These are phyloP conservation scores for Micoletzkya japonica DNA, from an alignment of 2,888 invertebrate genomes.

Conservation along the genomic window DNA sequence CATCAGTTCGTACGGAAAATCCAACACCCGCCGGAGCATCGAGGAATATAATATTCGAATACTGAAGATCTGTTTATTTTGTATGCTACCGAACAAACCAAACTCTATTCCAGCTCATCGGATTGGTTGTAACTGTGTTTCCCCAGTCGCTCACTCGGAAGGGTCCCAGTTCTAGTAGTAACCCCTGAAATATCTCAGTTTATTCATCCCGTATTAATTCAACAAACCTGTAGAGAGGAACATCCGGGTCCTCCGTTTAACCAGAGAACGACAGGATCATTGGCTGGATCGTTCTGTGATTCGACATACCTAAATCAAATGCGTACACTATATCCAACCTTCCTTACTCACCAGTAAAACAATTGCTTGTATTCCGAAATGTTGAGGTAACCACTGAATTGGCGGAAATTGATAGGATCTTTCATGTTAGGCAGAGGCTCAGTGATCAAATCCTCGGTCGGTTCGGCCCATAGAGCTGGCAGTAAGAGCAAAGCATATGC, in stretches of 20 bases:
- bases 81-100: too few relatives aligned
- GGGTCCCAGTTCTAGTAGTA: conserved; percentile 65
- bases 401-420: conserved; percentile 59
- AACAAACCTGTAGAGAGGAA: conserved; percentile 35
- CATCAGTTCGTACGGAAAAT: conserved; percentile 65
- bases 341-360: conserved; percentile 66
- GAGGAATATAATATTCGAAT: conserved; percentile 68
- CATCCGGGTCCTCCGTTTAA: too few relatives aligned
- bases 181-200: conserved; percentile 54
- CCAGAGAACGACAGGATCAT: conserved; percentile 65
- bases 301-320: too few relatives aligned
- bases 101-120: conserved; percentile 63
- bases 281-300: conserved; percentile 62
- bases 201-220: background rate
- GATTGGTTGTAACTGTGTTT: conserved; percentile 50
- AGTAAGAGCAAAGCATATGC: conserved; percentile 1
- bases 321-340: background rate
- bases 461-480: background rate
- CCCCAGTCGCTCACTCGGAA: conserved; percentile 58
- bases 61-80: conserved; percentile 53
- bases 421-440: conserved; percentile 31
- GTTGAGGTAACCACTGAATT: conserved; percentile 67
- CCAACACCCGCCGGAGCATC: conserved; percentile 70
- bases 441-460: conserved; percentile 24
- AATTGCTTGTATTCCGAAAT: conserved; percentile 63